Percentiles rank a stretch among this genome's conserved stretches.
Conservation (phyloP, 2,797 vertebrate genomes). For the Todus mexicanus region DNA sequence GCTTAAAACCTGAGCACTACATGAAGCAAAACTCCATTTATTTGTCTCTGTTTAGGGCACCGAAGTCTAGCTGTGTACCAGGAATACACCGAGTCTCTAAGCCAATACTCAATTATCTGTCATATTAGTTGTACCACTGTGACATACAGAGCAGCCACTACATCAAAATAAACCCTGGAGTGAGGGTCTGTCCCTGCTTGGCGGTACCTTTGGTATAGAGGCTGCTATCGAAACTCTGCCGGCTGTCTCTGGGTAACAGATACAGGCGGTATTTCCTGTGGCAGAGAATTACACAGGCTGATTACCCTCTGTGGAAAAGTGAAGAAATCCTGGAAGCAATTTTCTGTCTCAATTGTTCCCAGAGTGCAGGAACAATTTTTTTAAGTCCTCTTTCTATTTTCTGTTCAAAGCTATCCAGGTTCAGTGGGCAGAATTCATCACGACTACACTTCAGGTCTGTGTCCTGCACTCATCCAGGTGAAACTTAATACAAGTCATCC, state of each 20-base stretch:
- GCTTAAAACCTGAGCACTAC: background rate
- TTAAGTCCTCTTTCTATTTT: conserved; percentile 7
- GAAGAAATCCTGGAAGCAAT: conserved; percentile 64
- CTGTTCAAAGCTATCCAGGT: background rate
- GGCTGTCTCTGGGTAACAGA: conserved; percentile 15
- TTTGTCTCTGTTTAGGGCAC: background rate
- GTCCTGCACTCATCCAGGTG: background rate
- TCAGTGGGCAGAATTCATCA: background rate
- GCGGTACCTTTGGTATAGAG: background rate
- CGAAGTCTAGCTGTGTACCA: background rate
- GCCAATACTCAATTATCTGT: background rate
- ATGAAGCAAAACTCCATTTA: background rate
- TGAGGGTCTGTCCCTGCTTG: background rate
- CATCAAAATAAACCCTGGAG: background rate
- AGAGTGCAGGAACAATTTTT: conserved; percentile 21
- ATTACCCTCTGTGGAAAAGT: conserved; percentile 42
- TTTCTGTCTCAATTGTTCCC: conserved; percentile 53
- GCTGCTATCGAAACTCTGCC: background rate
- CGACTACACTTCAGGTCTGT: rapidly evolving
- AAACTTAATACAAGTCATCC: background rate
- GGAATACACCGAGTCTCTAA: rapidly evolving
- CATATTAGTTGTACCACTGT: background rate
- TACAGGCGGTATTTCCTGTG: conserved; percentile 21
- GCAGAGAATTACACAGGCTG: conserved; percentile 32
- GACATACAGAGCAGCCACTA: background rate